Evolutionary conservation across 2,888 invertebrate genomes (phyloP), one percentile per base, ranked within the genome.

Genomic region (Leucoma salicis): DNA sequence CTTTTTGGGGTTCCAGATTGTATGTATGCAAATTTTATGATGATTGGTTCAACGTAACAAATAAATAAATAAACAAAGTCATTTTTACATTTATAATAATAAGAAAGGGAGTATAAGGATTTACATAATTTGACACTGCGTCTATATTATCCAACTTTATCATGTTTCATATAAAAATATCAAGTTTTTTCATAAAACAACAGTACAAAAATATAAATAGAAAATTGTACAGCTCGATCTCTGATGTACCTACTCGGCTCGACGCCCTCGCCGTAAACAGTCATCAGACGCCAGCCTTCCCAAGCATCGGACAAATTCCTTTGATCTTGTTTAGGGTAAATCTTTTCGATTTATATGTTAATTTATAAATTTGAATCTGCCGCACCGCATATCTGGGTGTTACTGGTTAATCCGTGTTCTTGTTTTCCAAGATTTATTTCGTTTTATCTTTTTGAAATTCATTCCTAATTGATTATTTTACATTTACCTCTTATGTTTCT

Each of bases 341-440:
- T 84, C 83, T 85, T 82, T 87, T 87, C 87, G 83, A 87, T 87
- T 85, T 86, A 86, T 84, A 87, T 87, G 87, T 83, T 83, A 87
- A 87, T 87, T 84, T 82, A 70, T 69, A 76, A 82, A 83, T 86
- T 85, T 82, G 83, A 82, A 85, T 85, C 78, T 71, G 74, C 74
- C 74, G 74, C 71, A 72, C 66, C 67, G 65, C 66, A 67, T 69
- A 64, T 68, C 62, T 58, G 70, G 70, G 67, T 73, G 75, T 77
- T 71, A 74, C 74, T 73, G 71, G 78, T 66, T 81, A 82, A 83
- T 83, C 78, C 77, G 49, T 60, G 64, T 67, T 73, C 71, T 68
- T 75, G 64, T 66, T 68, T 70, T 63, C 67, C 52, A 60, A 62
- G 60, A 67, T 60, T 58, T 65, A 66, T 66, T 65, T 66, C 66